phyloP scores from a whole-genome alignment of 2,113 vertebrate species.

The Megatriorchis doriae region DNA sequence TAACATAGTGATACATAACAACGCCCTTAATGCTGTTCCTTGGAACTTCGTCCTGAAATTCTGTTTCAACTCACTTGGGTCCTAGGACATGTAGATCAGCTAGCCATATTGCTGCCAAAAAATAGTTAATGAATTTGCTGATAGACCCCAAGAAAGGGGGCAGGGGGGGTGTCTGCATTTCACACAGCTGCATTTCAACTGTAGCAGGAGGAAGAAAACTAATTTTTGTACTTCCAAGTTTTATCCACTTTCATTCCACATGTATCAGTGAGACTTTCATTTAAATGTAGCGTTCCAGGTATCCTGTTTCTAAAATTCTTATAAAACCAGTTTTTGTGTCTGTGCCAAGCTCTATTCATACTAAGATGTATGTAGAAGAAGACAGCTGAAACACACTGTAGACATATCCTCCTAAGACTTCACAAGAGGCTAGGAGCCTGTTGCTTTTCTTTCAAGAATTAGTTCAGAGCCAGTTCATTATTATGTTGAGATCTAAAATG shows the following conservation, averaged over 20 bases:
- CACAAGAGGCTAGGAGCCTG: background rate
- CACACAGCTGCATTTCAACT: background rate
- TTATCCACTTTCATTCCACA: background rate
- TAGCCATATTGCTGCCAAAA: background rate
- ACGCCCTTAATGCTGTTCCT: constrained; percentile 30
- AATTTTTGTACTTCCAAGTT: background rate
- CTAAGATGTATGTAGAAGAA: background rate
- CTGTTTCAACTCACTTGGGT: constrained; percentile 28
- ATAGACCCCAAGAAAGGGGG: background rate
- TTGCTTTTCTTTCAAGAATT: background rate
- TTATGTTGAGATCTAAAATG: background rate
- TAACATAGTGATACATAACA: constrained; percentile 28
- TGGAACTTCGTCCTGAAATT: constrained; percentile 15
- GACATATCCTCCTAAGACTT: background rate
- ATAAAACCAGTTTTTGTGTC: background rate
- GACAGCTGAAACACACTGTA: background rate
- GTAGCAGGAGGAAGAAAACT: background rate
- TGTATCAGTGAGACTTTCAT: background rate
- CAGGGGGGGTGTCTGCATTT: background rate
- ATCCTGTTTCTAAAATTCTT: background rate
- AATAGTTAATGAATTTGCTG: background rate
- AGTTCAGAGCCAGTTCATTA: background rate
- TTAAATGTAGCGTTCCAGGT: background rate
- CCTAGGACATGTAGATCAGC: background rate
- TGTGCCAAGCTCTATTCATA: background rate